phyloP scores from a whole-genome alignment of 2,797 vertebrate species.

The Loriculus beryllinus region DNA sequence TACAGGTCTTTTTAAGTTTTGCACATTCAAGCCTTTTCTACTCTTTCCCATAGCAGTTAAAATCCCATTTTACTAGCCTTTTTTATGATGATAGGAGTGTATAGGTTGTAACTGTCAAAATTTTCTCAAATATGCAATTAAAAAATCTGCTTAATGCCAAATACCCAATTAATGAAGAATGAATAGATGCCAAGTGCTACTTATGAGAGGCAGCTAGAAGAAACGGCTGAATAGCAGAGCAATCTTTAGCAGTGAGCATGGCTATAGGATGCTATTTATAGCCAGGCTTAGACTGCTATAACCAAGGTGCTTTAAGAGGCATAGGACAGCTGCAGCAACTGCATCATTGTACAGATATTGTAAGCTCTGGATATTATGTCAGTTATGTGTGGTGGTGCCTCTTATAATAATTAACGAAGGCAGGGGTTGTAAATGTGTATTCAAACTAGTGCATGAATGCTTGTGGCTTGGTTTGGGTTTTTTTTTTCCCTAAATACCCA shows the following conservation, averaged over 20 bases:
- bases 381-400: background rate
- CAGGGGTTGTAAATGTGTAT: background rate
- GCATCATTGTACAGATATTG: background rate
- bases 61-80: background rate
- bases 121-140: background rate
- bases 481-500: background rate
- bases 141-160: background rate
- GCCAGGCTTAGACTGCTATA: background rate
- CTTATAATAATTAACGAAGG: background rate
- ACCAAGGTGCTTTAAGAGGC: background rate
- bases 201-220: background rate
- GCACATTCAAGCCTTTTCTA: background rate
- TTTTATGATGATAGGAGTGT: background rate
- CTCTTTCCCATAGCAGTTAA: background rate
- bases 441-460: background rate
- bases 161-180: background rate
- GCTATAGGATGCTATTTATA: background rate
- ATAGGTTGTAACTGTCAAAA: background rate
- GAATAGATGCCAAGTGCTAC: background rate
- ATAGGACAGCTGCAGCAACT: background rate
- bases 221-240: background rate
- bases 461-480: background rate
- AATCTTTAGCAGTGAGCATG: background rate
- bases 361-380: background rate
- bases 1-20: background rate